Evolutionary conservation across 2,888 invertebrate species (phyloP).

Genomic region (Drosophila antonietae): DNA sequence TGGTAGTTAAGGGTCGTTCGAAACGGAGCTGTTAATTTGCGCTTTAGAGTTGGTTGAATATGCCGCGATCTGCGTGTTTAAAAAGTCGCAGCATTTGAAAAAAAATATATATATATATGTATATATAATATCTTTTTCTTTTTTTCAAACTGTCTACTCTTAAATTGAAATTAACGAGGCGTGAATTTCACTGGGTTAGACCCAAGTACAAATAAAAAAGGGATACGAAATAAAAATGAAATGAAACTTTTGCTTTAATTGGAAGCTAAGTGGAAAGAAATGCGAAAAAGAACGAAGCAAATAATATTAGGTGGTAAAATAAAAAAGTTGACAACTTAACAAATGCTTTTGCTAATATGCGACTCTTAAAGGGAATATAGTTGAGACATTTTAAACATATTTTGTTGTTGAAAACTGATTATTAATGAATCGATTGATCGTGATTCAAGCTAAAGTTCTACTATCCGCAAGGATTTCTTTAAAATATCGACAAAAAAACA

Average conservation of each 20-base stretch:
- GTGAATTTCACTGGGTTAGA: conserved; percentile 68
- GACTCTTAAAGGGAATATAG: not conserved
- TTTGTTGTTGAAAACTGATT: too few species aligned
- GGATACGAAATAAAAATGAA: conserved; percentile 56
- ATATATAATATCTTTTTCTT: conserved; percentile 18
- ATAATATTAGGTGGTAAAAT: not conserved
- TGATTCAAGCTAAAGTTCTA: not conserved
- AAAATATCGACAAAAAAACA: not conserved
- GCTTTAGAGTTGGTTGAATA: conserved; percentile 61
- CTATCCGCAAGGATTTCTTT: not conserved
- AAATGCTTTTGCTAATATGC: conserved; percentile 8
- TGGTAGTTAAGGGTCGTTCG: conserved; percentile 30
- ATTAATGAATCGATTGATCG: too few species aligned
- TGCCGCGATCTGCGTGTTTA: conserved; percentile 22
- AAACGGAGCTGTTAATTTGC: conserved; percentile 72
- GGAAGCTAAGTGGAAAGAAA: conserved; percentile 69
- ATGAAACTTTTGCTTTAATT: conserved; percentile 75
- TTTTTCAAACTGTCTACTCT: conserved; percentile 74
- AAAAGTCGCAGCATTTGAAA: conserved; percentile 31
- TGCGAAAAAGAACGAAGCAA: not conserved
- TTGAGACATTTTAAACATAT: not conserved
- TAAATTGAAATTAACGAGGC: conserved; percentile 82
- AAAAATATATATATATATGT: conserved; percentile 3
- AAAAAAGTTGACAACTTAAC: not conserved
- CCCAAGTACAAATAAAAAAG: conserved; percentile 37